Evolutionary conservation across 2,888 invertebrate species (phyloP).

Genomic region (Bibio marci): DNA sequence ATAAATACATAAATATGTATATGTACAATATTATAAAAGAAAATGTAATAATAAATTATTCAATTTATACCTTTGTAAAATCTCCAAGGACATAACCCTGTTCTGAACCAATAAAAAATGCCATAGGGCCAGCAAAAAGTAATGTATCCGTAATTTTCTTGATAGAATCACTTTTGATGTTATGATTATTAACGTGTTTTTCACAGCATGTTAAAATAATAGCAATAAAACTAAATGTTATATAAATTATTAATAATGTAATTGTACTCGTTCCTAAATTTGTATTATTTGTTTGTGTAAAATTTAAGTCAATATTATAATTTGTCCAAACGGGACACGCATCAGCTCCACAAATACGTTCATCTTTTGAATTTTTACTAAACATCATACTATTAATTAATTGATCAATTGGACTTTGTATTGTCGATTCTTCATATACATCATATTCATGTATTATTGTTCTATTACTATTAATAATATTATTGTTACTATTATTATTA

Average conservation of each 20-base stretch:
- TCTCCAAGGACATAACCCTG: slow-evolving; percentile 73
- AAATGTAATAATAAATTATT: too few species aligned
- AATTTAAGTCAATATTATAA: not conserved
- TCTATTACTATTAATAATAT: too few species aligned
- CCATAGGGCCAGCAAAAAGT: slow-evolving; percentile 55
- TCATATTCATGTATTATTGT: slow-evolving; percentile 1
- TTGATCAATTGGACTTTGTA: slow-evolving; percentile 5
- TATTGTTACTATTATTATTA: too few species aligned
- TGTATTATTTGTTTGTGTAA: too few species aligned
- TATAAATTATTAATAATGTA: slow-evolving; percentile 22
- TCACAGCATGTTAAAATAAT: slow-evolving; percentile 29
- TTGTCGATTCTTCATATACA: slow-evolving; percentile 1
- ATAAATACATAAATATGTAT: too few species aligned
- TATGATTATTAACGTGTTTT: slow-evolving; percentile 26
- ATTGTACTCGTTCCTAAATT: slow-evolving; percentile 12
- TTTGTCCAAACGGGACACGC: slow-evolving; percentile 32
- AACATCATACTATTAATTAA: slow-evolving; percentile 33
- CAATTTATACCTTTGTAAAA: slow-evolving; percentile 50
- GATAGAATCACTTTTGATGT: slow-evolving; percentile 31
- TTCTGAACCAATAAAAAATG: slow-evolving; percentile 65
- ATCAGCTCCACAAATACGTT: slow-evolving; percentile 38
- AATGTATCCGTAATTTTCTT: slow-evolving; percentile 31
- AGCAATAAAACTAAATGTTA: slow-evolving; percentile 29
- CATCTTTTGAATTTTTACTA: slow-evolving; percentile 34
- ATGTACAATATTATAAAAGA: too few species aligned